phyloP scores from a whole-genome alignment of 1,140 invertebrate genomes.

The Conopomorpha cramerella region DNA sequence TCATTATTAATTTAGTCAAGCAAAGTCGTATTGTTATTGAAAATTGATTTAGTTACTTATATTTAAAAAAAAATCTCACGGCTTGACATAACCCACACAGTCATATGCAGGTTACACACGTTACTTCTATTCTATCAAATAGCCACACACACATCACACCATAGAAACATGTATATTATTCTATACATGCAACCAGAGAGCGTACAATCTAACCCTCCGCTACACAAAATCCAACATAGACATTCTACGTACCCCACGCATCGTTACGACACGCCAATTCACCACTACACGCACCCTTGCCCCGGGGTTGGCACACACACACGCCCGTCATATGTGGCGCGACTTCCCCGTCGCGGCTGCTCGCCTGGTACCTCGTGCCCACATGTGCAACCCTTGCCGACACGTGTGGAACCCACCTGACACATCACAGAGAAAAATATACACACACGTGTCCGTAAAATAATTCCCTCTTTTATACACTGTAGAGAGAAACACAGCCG shows the following conservation, averaged over 20 bases:
- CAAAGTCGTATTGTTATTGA: no score
- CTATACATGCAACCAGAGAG: neutral
- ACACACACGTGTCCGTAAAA: slow-evolving; percentile 1
- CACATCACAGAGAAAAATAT: slow-evolving; percentile 2
- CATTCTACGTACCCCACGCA: no score
- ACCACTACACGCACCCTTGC: slow-evolving; percentile 8
- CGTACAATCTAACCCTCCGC: neutral
- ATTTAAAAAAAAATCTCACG: no score
- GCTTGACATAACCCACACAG: no score
- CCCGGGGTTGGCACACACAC: slow-evolving; percentile 10
- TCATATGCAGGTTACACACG: no score
- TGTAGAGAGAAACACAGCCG: no score
- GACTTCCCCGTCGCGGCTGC: slow-evolving; percentile 17
- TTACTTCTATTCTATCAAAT: no score
- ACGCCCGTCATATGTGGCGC: slow-evolving; percentile 28
- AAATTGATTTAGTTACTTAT: no score
- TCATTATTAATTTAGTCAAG: no score
- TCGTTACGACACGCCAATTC: slow-evolving; percentile 7
- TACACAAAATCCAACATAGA: neutral
- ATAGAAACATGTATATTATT: neutral
- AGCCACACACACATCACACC: no score
- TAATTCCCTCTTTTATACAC: no score
- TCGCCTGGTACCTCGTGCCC: slow-evolving; percentile 43
- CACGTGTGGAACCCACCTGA: slow-evolving; percentile 17
- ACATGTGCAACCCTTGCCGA: slow-evolving; percentile 55